These are phyloP conservation scores for Paramisgurnus dabryanus DNA, from an alignment of 2,113 vertebrate genomes.

Conservation along the genomic window DNA sequence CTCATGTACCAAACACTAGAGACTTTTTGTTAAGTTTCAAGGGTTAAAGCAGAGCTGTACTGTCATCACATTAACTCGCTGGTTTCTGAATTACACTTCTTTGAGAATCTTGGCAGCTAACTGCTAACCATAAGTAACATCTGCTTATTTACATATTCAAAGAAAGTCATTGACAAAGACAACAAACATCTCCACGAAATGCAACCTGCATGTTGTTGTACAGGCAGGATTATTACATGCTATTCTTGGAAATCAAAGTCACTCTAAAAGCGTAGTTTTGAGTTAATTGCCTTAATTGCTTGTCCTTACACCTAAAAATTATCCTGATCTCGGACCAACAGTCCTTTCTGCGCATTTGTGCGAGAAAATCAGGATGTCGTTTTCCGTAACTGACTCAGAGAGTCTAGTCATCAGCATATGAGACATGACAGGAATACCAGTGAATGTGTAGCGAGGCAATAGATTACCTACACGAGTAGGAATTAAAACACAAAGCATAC, in stretches of 20 bases:
- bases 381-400: constrained; percentile 35
- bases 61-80: constrained; percentile 8
- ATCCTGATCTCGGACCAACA: constrained; percentile 27
- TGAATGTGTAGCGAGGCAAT: constrained; percentile 15
- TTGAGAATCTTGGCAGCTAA: constrained; percentile 21
- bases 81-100: constrained; percentile 16
- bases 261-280: constrained; percentile 18
- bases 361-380: constrained; percentile 6
- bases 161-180: constrained; percentile 23
- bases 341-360: constrained; percentile 32
- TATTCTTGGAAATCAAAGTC: constrained; percentile 35
- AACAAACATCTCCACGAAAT: constrained; percentile 1
- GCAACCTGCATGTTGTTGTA: constrained; percentile 13
- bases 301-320: constrained; percentile 29
- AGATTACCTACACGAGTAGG: constrained; percentile 12
- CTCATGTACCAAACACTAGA: background rate
- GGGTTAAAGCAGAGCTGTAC: background rate
- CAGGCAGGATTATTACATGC: constrained; percentile 10
- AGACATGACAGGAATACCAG: constrained; percentile 32
- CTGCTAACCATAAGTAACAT: constrained; percentile 21
- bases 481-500: constrained; percentile 9
- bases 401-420: constrained; percentile 18
- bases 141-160: constrained; percentile 39
- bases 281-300: constrained; percentile 43
- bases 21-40: background rate